Base-by-base conservation (phyloP, 2,113 vertebrate species). In the Engystomops pustulosus region DNA sequence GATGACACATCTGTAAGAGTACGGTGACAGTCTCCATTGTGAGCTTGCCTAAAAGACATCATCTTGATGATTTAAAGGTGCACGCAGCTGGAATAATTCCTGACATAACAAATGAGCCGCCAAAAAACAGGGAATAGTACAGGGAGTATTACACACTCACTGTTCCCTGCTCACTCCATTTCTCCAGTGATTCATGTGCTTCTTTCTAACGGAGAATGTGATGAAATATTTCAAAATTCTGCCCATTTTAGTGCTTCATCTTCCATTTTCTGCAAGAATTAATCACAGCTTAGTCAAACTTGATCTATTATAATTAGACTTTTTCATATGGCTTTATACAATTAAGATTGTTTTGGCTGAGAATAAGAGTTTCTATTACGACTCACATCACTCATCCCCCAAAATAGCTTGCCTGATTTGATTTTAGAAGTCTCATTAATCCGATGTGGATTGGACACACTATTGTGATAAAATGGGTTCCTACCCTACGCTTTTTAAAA, bases 261-360 rank as follows among this genome's bases (percentile, higher is more conserved):
- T 79, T 79, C 74, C 74, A 70, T 79, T 78, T 84, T 79, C 83
- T 30, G 47, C 47, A 2, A 34, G 65, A 84, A 84, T 84, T 84
- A 84, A 84, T 84, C 83, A 58, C 55, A 75, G 44, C 75, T 84
- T 84, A 78, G 83, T 78, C 83, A 84, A 84, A 78, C 74, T 55
- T 84, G 83, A 84, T 84, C 83, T 84, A 84, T 84, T 79, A 36
- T 84, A 84, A 84, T 84, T 69, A 70, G 75, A 32, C 47, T 79
- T 84, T 72, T 84, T 84, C 62, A 15, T 77, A 78, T 25, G 47
- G 74, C 47, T 69, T 45, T 69, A 45, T 79, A 58, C 83, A 84
- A 84, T 84, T 84, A 84, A 68, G 65, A 79, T 84, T 84, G 83
- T 79, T 79, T 84, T 84, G 83, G 83, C 75, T 68, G 74, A 78